Evolutionary conservation across 2,113 vertebrate species (phyloP), one percentile per base, ranked within the genome.

Genomic region (Pygoscelis adeliae): DNA sequence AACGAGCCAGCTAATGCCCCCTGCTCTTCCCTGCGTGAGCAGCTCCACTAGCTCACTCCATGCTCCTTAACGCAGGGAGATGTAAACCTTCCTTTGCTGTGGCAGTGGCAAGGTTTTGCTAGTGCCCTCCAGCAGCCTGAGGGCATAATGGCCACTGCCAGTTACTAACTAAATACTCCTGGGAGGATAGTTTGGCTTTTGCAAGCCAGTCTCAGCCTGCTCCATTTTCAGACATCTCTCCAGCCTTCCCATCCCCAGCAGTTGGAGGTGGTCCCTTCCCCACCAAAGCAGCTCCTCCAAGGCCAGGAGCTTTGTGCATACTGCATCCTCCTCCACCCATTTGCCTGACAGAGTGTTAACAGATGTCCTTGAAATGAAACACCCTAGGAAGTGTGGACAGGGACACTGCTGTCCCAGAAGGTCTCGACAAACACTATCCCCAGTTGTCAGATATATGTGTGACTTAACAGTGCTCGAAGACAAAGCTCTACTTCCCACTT

Each of bases 61-160:
- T 13, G 44, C 19, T 44, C 6, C 40, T 19, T 46, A 38, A 6
- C 0, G 0, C 56, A 9, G 26, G 46, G 22, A 47, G 30, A 20
- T 66, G 26, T 5, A 58, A 70, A 74, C 32, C 61, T 11, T 29
- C 49, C 38, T 52, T 40, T 55, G 49, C 53, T 61, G 42, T 23
- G 66, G 52, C 55, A 44, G 32, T 4, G 30, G 50, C 36, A 55
- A 77, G 40, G 49, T 70, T 74, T 62, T 3, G 7, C 58, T 47
- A 10, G 4, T 62, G 32, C 47, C 36, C 29, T 66, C 21, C 47
- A 34, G n/a, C 56, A 87, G 65, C 65, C 38, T 0, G 1, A 84
- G 25, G 40, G 16, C 13, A 32, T 55, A 17, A 32, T 6, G 32
- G 38, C 32, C 38, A 10, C 17, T 82, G 34, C 46, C 50, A 47